Percentiles rank a stretch among this genome's conserved stretches.
Evolutionary conservation across 2,113 vertebrate genomes (phyloP).

Genomic region (Zapornia atra): DNA sequence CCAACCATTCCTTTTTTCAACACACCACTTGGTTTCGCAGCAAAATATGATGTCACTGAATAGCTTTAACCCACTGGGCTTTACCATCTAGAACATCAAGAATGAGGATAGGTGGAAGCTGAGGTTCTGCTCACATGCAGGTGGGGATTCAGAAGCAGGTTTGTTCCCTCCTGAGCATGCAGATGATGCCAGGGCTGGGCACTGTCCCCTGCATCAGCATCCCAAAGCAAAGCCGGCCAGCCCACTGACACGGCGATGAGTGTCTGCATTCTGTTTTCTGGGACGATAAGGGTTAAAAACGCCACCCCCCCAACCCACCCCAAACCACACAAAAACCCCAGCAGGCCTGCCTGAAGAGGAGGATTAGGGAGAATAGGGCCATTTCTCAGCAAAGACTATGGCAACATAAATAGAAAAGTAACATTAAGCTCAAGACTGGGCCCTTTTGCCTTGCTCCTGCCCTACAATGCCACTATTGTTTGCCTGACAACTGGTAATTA

Average conservation of each 20-base stretch:
- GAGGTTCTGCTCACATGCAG: not conserved
- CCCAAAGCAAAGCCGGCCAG: not conserved
- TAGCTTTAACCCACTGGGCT: not conserved
- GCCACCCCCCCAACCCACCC: not conserved
- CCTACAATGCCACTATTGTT: conserved; percentile 71
- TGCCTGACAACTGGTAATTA: conserved; percentile 72
- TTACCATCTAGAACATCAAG: not conserved
- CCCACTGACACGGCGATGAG: rapidly evolving
- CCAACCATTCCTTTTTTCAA: not conserved
- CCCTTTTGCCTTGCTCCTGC: conserved; percentile 50
- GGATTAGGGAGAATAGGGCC: conserved; percentile 66
- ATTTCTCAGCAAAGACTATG: conserved; percentile 60
- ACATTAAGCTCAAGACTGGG: conserved; percentile 49
- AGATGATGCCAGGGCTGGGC: rapidly evolving
- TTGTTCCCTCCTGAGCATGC: not conserved
- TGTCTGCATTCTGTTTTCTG: not conserved
- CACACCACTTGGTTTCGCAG: not conserved
- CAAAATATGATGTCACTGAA: rapidly evolving
- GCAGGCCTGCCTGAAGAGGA: conserved; percentile 50
- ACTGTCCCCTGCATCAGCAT: not conserved
- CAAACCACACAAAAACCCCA: conserved; percentile 16
- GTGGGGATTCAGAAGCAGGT: not conserved
- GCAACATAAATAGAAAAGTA: conserved; percentile 64
- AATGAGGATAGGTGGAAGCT: not conserved
- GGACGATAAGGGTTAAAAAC: conserved; percentile 34